These are phyloP conservation scores for Sebastes matsubarae DNA, from an alignment of 2,797 vertebrate species.

Conservation along the genomic window DNA sequence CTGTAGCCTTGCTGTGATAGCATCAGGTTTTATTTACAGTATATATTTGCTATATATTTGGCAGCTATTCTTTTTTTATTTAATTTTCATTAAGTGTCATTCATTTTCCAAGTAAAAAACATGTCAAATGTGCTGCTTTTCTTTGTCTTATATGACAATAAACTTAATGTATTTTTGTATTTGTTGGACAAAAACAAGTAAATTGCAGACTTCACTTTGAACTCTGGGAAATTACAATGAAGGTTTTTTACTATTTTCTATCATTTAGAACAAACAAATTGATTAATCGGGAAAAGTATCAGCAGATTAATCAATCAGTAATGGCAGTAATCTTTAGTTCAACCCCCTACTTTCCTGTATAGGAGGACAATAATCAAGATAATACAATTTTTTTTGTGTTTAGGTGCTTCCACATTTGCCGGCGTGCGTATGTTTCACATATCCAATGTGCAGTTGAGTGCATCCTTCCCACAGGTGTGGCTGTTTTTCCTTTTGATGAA, in stretches of 20 bases:
- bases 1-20: not conserved
- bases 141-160: not conserved
- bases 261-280: not conserved
- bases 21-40: not conserved
- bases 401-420: constrained; percentile 9
- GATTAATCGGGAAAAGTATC: not conserved
- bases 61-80: not conserved
- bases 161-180: not conserved
- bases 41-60: not conserved
- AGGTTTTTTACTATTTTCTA: not conserved
- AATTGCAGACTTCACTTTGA: not conserved
- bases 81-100: not conserved
- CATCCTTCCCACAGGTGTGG: constrained; percentile 53
- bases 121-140: not conserved
- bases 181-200: not conserved
- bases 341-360: not conserved
- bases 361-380: not conserved
- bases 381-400: not conserved
- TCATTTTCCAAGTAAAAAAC: not conserved
- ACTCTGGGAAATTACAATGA: not conserved
- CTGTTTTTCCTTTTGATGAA: constrained; percentile 68
- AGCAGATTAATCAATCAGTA: not conserved
- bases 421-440: constrained; percentile 24
- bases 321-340: not conserved
- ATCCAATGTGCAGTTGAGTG: constrained; percentile 33